Evolutionary conservation across 2,113 vertebrate species (phyloP), one percentile per base, ranked within the genome.

Genomic region (Tichodroma muraria): DNA sequence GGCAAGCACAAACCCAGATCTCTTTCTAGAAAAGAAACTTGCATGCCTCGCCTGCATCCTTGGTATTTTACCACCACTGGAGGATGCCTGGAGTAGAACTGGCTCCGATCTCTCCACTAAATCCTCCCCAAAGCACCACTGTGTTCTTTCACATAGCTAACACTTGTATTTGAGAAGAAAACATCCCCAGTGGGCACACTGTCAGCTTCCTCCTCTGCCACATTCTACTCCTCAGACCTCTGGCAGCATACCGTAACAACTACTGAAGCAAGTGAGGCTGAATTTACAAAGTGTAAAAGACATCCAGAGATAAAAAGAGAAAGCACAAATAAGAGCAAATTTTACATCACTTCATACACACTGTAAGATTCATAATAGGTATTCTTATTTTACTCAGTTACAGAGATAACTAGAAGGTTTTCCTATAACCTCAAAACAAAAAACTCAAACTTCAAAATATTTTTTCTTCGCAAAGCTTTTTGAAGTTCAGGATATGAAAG

Each of bases 261-360:
- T 73, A 60, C 11, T 45, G 18, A 68, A 86, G 85, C 37, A 84
- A 78, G 75, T 38, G 65, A 57, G 47, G 76, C 49, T 66, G 42
- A 76, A 68, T 86, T 95, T 94, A 91, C 44, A 94, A 89, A 44
- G 52, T 73, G 60, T 44, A 85, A 64, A n/a, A 88, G 68, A 83
- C 21, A 91, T 30, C 40, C 65, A 33, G 1, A 83, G 69, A 80
- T 56, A 63, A 52, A 88, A 65, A 63, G 59, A 59, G 30, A 40
- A 84, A 81, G 33, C 30, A 50, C 56, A 90, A 88, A 11, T 37
- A 83, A 49, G 13, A 52, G 31, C 23, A 53, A 40, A 53, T 38
- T 71, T 40, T 60, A 81, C 21, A 40, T 70, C 52, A 38, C 44
- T 85, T 86, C 37, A 65, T 70, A 40, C 88, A 80, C 30, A 22